phyloP scores from a whole-genome alignment of 2,888 invertebrate genomes.

The Lathronympha strigana region DNA sequence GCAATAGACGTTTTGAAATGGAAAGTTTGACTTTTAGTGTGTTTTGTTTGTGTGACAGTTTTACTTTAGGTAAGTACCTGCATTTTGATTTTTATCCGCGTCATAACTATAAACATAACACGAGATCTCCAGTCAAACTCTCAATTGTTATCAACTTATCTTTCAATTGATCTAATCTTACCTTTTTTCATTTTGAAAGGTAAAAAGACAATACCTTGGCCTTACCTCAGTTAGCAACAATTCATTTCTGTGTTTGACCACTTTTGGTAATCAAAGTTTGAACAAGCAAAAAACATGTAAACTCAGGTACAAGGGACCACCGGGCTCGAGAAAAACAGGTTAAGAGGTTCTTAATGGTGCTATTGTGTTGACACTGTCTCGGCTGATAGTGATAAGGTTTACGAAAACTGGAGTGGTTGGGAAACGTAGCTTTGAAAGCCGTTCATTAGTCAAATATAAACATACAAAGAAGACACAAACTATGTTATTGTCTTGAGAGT shows the following conservation, averaged over 20 bases:
- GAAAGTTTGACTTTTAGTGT: not conserved
- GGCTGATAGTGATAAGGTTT: slow-evolving; percentile 32
- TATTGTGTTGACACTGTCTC: slow-evolving; percentile 38
- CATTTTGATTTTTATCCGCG: no score
- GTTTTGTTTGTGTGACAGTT: not conserved
- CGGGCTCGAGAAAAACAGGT: slow-evolving; percentile 35
- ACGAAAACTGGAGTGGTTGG: slow-evolving; percentile 22
- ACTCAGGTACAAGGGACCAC: slow-evolving; percentile 41
- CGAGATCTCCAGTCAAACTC: no score
- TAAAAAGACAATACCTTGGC: no score
- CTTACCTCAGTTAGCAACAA: not conserved
- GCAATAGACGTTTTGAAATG: slow-evolving; percentile 3
- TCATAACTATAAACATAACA: no score
- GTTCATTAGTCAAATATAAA: slow-evolving; percentile 12
- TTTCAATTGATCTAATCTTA: no score
- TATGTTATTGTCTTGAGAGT: not conserved
- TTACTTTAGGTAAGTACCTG: no score
- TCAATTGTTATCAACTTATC: no score
- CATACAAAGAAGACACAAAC: not conserved
- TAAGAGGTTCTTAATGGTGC: slow-evolving; percentile 36
- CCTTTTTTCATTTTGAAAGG: no score
- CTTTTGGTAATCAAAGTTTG: slow-evolving; percentile 18
- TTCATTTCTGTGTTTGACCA: not conserved
- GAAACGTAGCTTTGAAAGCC: not conserved
- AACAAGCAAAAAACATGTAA: slow-evolving; percentile 19